These are phyloP conservation scores for Solea senegalensis DNA, from an alignment of 2,113 vertebrate genomes.

Conservation along the genomic window DNA sequence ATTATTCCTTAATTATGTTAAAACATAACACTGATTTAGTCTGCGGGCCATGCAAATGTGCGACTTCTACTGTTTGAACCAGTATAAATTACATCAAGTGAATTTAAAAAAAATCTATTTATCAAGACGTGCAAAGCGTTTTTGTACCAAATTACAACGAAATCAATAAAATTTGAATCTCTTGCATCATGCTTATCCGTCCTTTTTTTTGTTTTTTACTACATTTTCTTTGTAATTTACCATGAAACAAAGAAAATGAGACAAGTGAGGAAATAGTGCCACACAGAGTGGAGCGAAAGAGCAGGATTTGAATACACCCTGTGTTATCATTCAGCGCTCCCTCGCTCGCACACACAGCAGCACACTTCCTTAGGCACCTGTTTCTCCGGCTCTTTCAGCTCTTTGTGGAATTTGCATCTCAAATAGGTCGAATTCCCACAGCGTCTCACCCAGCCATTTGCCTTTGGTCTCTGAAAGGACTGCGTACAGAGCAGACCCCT, in stretches of 20 bases:
- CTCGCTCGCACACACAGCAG: constrained; percentile 46
- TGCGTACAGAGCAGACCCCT: constrained; percentile 36
- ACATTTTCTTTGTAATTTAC: background rate
- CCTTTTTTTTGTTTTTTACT: background rate
- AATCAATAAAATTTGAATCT: constrained; percentile 56
- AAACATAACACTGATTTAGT: background rate
- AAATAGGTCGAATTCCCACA: constrained; percentile 76
- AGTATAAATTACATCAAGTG: background rate
- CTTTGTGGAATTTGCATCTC: constrained; percentile 80
- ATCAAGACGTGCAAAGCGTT: constrained; percentile 29
- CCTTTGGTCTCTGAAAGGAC: constrained; percentile 59
- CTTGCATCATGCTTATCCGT: background rate
- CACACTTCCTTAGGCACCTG: constrained; percentile 82
- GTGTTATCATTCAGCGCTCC: constrained; percentile 68
- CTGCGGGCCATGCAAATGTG: constrained; percentile 9
- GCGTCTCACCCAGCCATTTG: constrained; percentile 46
- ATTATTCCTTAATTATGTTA: background rate
- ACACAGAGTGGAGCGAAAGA: constrained; percentile 20
- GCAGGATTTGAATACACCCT: constrained; percentile 55
- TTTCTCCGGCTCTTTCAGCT: constrained; percentile 79
- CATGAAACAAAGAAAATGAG: constrained; percentile 4
- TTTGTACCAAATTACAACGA: constrained; percentile 34
- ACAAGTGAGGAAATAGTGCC: constrained; percentile 18
- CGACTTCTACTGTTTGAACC: background rate
- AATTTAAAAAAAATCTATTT: background rate